phyloP scores from a whole-genome alignment of 2,888 invertebrate genomes.

The Sarcophaga rosellei region DNA sequence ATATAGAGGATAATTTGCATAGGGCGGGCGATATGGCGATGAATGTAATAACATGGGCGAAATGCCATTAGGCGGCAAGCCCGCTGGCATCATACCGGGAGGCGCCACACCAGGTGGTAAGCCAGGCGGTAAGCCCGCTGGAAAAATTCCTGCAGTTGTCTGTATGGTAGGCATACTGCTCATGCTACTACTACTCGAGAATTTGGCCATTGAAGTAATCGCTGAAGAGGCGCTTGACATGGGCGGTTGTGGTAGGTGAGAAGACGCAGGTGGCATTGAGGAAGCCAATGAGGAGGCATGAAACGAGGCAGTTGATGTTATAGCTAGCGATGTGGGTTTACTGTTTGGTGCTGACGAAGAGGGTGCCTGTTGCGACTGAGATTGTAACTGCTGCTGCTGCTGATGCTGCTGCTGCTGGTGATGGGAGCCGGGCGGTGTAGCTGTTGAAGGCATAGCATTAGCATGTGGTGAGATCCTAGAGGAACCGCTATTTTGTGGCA shows the following conservation, averaged over 20 bases:
- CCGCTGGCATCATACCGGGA: conserved; percentile 74
- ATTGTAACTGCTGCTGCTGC: conserved; percentile 49
- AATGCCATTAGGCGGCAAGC: conserved; percentile 74
- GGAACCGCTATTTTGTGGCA: conserved; percentile 56
- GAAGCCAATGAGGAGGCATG: conserved; percentile 51
- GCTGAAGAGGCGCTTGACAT: conserved; percentile 37
- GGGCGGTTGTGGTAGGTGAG: conserved; percentile 34
- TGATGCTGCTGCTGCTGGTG: conserved; percentile 64
- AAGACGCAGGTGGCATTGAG: conserved; percentile 30
- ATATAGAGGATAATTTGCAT: conserved; percentile 84
- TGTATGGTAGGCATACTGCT: conserved; percentile 78
- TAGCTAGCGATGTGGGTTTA: conserved; percentile 63
- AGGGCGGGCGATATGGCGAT: conserved; percentile 78
- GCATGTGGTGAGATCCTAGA: conserved; percentile 69
- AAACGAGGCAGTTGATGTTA: conserved; percentile 65
- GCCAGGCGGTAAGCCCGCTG: conserved; percentile 51
- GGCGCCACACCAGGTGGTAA: conserved; percentile 72
- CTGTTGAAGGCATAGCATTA: conserved; percentile 60
- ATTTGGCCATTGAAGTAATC: conserved; percentile 67
- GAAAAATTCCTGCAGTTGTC: conserved; percentile 78
- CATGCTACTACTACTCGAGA: conserved; percentile 70
- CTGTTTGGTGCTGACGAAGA: conserved; percentile 63
- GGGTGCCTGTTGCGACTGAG: conserved; percentile 40
- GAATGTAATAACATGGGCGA: conserved; percentile 78
- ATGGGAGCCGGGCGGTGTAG: conserved; percentile 59